Evolutionary conservation across 1,140 invertebrate species (phyloP), one percentile per base, ranked within the genome.

Genomic region (Chlorops oryzae): DNA sequence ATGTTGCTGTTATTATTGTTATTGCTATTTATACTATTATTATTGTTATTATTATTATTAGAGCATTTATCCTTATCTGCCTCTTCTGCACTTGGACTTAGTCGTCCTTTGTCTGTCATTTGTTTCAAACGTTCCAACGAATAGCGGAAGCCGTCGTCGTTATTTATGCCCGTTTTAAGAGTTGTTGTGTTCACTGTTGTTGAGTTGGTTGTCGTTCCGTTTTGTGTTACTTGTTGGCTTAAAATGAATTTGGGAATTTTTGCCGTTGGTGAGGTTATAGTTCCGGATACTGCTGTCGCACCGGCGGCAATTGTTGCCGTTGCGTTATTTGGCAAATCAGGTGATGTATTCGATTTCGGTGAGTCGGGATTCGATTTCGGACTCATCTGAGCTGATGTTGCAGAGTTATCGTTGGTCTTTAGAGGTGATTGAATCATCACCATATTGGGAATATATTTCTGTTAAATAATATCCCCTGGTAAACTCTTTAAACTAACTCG

Each of bases 351-450:
- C 6, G 65, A 68, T 34, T 67, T 71, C 39, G 70, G 70, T 12
- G 70, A 72, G 27, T 63, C 65, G 2, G 69, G 66, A 50, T 68
- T 59, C 3, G 64, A 71, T 21, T 66, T 66, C 45, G 67, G 67
- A 57, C 67, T 70, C 61, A 70, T 59, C 7, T 70, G 58, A 51
- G 64, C 51, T 10, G 61, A 49, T 23, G 61, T 45, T 48, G 58
- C 46, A 24, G 56, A 50, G 35, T 35, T 63, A 21, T 69, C 65
- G 40, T 56, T 59, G 40, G 55, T 57, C 53, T 69, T 69, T 45
- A 50, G 58, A 39, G 65, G 65, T 56, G 70, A 69, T 52, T 72
- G 70, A 51, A 72, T 53, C 70, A 72, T 72, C 58, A 72, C 70
- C 70, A 72, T 72, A 23, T 51, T 52, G 24, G 13, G 5, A n/a